These are phyloP conservation scores for Parelbella ahira DNA, from an alignment of 2,888 invertebrate genomes.

Conservation along the genomic window DNA sequence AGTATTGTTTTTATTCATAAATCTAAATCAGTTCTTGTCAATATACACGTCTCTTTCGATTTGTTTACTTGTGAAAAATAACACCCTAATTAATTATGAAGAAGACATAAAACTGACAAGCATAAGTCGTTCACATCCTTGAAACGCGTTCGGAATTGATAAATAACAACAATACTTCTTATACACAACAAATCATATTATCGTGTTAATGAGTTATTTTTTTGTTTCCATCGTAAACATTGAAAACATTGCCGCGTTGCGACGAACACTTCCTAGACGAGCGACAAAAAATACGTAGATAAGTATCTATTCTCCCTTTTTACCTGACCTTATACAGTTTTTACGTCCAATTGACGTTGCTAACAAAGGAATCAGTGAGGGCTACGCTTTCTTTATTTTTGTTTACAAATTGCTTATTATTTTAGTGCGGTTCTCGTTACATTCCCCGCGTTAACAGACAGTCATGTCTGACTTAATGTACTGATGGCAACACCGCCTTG, in stretches of 20 bases:
- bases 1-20: no score
- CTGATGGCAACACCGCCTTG: constrained; percentile 21
- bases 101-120: no score
- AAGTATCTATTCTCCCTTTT: neutral
- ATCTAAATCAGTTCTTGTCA: no score
- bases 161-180: constrained; percentile 7
- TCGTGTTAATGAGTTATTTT: constrained; percentile 11
- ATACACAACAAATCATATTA: no score
- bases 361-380: neutral
- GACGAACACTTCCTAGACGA: neutral
- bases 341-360: neutral
- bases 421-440: constrained; percentile 2
- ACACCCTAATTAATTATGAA: no score
- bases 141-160: constrained; percentile 7
- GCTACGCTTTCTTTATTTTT: constrained; percentile 1
- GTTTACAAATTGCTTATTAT: constrained; percentile 2
- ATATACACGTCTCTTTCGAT: no score
- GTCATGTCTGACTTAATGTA: constrained; percentile 6
- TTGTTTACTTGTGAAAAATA: no score
- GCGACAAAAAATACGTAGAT: neutral
- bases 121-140: neutral
- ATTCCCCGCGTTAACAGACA: constrained; percentile 7
- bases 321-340: no score
- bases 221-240: constrained; percentile 5
- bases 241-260: neutral